These are phyloP conservation scores for Ethmia dodecea DNA, from an alignment of 2,888 invertebrate species.

Conservation along the genomic window DNA sequence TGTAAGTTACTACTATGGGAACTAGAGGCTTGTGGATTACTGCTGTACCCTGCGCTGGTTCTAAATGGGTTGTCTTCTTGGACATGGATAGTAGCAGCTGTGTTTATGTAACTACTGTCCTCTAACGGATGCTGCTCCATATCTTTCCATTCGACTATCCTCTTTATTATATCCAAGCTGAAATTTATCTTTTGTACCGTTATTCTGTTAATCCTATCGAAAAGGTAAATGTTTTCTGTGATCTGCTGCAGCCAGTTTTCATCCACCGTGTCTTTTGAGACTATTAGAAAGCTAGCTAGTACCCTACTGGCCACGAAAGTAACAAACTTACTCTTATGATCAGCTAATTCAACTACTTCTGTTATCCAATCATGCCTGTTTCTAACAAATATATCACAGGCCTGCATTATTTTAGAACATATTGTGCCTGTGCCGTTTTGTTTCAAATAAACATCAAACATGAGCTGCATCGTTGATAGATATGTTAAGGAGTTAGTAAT, in stretches of 20 bases:
- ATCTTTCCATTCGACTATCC: constrained; percentile 94
- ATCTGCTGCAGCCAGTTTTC: constrained; percentile 88
- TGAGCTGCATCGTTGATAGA: constrained; percentile 88
- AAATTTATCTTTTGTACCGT: constrained; percentile 88
- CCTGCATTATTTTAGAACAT: constrained; percentile 87
- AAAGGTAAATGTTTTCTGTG: constrained; percentile 82
- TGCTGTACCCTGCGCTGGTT: constrained; percentile 49
- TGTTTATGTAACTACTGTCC: constrained; percentile 75
- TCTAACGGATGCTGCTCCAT: constrained; percentile 88
- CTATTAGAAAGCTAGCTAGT: constrained; percentile 88
- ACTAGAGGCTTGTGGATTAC: constrained; percentile 38
- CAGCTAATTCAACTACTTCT: constrained; percentile 88
- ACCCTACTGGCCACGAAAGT: constrained; percentile 89
- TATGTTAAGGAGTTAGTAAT: constrained; percentile 81
- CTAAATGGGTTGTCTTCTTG: constrained; percentile 67
- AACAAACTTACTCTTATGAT: constrained; percentile 87
- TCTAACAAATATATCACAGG: constrained; percentile 87
- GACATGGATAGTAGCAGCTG: constrained; percentile 49
- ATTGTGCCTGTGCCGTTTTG: constrained; percentile 90
- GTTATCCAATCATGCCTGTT: constrained; percentile 91
- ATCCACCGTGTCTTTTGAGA: constrained; percentile 89
- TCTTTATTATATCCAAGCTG: constrained; percentile 89
- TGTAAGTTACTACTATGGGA: constrained; percentile 53
- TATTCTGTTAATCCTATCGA: constrained; percentile 80
- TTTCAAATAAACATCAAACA: constrained; percentile 90